Evolutionary conservation across 2,797 vertebrate species (phyloP).

Genomic region (Calcarius lapponicus): DNA sequence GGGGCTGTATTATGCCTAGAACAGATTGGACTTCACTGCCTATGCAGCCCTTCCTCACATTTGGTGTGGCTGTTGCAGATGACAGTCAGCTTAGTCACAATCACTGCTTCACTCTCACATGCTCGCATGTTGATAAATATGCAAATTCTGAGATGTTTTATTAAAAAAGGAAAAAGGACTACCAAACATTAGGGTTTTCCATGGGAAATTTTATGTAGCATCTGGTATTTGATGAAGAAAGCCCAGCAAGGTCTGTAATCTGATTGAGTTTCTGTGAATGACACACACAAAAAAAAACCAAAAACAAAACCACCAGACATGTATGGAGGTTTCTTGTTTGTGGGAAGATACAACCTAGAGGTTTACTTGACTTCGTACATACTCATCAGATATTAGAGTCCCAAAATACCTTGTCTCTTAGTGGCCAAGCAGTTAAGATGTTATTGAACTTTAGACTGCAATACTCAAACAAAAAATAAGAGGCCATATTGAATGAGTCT

Average conservation of each 20-base stretch:
- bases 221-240: background rate
- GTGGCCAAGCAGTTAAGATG: conserved; percentile 24
- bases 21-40: background rate
- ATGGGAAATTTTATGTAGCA: background rate
- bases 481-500: conserved; percentile 34
- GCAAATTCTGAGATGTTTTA: background rate
- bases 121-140: background rate
- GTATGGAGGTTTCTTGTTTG: background rate
- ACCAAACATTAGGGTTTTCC: background rate
- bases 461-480: background rate
- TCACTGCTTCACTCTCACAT: background rate
- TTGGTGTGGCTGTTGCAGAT: background rate
- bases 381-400: background rate
- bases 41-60: background rate
- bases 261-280: background rate
- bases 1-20: background rate
- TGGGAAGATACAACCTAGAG: background rate
- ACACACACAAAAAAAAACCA: too few relatives aligned
- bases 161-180: background rate
- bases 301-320: background rate
- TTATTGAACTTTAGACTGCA: conserved; percentile 44
- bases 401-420: conserved; percentile 18
- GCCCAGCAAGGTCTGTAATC: background rate
- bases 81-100: background rate
- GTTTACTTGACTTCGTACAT: conserved; percentile 19